Evolutionary conservation across 2,113 vertebrate genomes (phyloP).

Genomic region (Canis aureus): DNA sequence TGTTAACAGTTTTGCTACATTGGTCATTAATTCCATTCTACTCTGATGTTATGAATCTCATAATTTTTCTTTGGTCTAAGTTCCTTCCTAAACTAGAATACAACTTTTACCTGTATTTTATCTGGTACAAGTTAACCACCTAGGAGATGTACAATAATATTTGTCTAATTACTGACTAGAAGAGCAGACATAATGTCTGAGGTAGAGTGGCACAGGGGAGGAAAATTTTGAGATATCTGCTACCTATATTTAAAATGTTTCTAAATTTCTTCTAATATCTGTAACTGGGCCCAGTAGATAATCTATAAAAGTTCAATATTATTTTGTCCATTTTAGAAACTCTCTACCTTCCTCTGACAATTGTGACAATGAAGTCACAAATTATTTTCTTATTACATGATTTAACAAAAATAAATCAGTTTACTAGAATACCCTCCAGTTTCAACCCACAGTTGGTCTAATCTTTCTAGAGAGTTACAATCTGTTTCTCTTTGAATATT

Average conservation of each 20-base stretch:
- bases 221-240: not conserved
- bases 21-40: not conserved
- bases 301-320: not conserved
- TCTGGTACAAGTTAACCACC: not conserved
- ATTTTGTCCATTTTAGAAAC: not conserved
- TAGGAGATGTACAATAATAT: not conserved
- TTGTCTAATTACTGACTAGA: not conserved
- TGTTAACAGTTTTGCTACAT: not conserved
- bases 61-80: not conserved
- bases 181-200: not conserved
- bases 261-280: not conserved
- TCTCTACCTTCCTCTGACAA: not conserved
- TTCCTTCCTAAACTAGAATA: not conserved
- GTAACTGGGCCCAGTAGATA: not conserved
- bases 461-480: not conserved
- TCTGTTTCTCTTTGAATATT: not conserved
- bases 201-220: not conserved
- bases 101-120: not conserved
- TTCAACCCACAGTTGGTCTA: not conserved
- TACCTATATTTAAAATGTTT: not conserved
- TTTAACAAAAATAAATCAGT: not conserved
- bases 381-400: not conserved
- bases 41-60: not conserved
- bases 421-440: not conserved
- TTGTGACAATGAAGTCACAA: not conserved